phyloP scores from a whole-genome alignment of 2,888 invertebrate species.

The Tortricodes alternella region DNA sequence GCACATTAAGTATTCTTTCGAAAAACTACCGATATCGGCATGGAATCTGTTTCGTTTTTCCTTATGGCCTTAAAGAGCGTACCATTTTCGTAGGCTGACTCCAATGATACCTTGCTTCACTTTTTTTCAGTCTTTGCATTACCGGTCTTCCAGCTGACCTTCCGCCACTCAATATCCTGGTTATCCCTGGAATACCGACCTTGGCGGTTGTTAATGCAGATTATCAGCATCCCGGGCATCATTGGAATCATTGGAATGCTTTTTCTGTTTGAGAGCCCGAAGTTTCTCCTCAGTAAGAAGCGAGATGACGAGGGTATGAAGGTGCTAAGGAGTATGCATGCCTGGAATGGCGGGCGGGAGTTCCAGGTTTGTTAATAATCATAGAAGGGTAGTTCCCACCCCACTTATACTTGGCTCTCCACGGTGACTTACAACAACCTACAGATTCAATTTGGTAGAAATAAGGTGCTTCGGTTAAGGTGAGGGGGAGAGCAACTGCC shows the following conservation, averaged over 20 bases:
- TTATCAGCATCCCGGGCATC: conserved; percentile 84
- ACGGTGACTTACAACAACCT: too few species aligned
- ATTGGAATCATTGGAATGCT: conserved; percentile 80
- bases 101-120: background rate
- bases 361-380: background rate
- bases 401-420: too few species aligned
- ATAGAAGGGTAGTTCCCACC: too few species aligned
- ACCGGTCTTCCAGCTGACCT: conserved; percentile 53
- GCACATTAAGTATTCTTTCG: too few species aligned
- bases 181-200: conserved; percentile 83
- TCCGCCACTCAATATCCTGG: conserved; percentile 59
- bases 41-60: too few species aligned
- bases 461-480: too few species aligned
- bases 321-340: conserved; percentile 52
- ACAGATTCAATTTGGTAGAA: too few species aligned
- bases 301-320: conserved; percentile 80
- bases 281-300: conserved; percentile 86
- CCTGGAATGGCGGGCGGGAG: conserved; percentile 47
- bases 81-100: too few species aligned
- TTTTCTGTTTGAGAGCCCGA: conserved; percentile 88
- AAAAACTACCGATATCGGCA: too few species aligned
- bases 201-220: conserved; percentile 88
- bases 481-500: too few species aligned
- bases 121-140: conserved; percentile 56
- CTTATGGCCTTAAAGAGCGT: too few species aligned